Percentiles rank a stretch among this genome's conserved stretches.
phyloP scores from a whole-genome alignment of 2,888 invertebrate genomes.

The Drosophila kuntzei region DNA sequence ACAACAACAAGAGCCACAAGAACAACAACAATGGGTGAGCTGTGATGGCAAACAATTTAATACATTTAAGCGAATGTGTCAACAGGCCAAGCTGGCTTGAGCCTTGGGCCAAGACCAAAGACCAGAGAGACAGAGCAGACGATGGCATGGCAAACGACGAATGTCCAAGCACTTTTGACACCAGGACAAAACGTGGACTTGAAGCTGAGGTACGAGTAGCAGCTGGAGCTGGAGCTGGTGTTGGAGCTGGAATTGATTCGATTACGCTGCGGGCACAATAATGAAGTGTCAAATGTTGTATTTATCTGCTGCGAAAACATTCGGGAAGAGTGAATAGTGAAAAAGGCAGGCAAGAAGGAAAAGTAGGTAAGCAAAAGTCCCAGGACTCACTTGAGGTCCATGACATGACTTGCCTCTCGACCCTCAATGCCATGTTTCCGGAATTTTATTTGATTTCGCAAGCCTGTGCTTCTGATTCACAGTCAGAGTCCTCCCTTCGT shows the following conservation, averaged over 20 bases:
- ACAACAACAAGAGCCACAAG: slow-evolving; percentile 38
- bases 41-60: slow-evolving; percentile 79
- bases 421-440: slow-evolving; percentile 70
- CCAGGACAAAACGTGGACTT: slow-evolving; percentile 47
- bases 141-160: slow-evolving; percentile 43
- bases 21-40: slow-evolving; percentile 55
- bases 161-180: slow-evolving; percentile 76
- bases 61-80: slow-evolving; percentile 82
- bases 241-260: slow-evolving; percentile 78
- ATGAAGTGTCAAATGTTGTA: slow-evolving; percentile 84
- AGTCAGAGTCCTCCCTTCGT: slow-evolving; percentile 6
- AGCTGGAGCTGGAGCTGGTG: slow-evolving; percentile 54
- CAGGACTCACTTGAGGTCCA: slow-evolving; percentile 46
- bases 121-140: slow-evolving; percentile 14
- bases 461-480: slow-evolving; percentile 19
- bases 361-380: slow-evolving; percentile 63
- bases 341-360: slow-evolving; percentile 12
- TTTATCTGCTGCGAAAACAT: slow-evolving; percentile 80
- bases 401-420: slow-evolving; percentile 52
- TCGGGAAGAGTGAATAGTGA: slow-evolving; percentile 47
- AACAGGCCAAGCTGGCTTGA: slow-evolving; percentile 79
- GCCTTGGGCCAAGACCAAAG: slow-evolving; percentile 57
- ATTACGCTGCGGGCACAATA: slow-evolving; percentile 81
- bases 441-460: slow-evolving; percentile 74
- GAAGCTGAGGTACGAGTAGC: slow-evolving; percentile 7